Base-by-base conservation (phyloP, 2,888 invertebrate species). In the Carterocephalus palaemon region DNA sequence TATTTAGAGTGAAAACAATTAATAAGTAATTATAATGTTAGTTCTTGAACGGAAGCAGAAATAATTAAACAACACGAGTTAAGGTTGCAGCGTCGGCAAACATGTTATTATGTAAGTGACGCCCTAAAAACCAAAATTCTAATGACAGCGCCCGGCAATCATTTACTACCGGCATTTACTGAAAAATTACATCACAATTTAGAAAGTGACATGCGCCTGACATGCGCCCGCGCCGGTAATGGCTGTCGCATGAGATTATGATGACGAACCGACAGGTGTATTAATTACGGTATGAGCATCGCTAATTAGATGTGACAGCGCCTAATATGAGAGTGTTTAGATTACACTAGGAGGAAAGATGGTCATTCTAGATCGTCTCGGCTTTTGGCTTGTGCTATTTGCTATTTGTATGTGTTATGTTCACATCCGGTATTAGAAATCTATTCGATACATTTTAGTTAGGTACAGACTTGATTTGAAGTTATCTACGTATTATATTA, bases 141-240 rank as follows among this genome's bases (percentile, higher is more conserved):
- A 28, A n/a, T 7, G 15, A 28, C 4, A 28, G 13, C 9, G 15
- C 5, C n/a, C 15, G 2, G 13, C n/a, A 33, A 19, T 19, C 2
- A 12, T 10, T n/a, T 12, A 20, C 20, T 19, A 19, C 8, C 2
- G 20, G 33, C 22, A 5, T 22, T 33, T 22, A 24, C 9, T 16
- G 16, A 24, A 36, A 29, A 16, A 17, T 43, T 29, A 10, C 22
- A 15, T 43, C 29, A 43, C 15, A 29, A 22, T 22, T 42, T 43
- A 36, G 43, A 43, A 43, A 43, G 43, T 37, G 20, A 34, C n/a
- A n/a, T n/a, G n/a, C n/a, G 4, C 29, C 20, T 16, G 15, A 36
- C 34, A 36, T 36, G 31, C 36, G 43, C 15, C 36, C 2, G 43
- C 2, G 7, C 12, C 13, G 13, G 28, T 43, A 31, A 37, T 31